These are phyloP conservation scores for Odontocolon sp. DNA, from an alignment of 2,888 invertebrate species.

Conservation along the genomic window DNA sequence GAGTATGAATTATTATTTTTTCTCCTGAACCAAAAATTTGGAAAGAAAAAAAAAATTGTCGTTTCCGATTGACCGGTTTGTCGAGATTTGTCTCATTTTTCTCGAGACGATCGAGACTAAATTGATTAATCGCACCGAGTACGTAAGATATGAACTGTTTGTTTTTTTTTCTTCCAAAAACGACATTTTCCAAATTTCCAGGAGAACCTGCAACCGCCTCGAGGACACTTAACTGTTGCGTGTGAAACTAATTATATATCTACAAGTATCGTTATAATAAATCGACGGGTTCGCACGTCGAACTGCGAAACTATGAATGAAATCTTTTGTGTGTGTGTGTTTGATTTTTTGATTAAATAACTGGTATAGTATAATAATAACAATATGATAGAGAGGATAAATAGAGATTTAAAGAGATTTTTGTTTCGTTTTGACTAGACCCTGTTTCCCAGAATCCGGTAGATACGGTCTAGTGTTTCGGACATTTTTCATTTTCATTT, in stretches of 20 bases:
- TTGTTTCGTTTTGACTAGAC: slow-evolving; percentile 69
- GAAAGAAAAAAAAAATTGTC: too few relatives aligned
- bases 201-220: too few relatives aligned
- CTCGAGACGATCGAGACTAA: slow-evolving; percentile 4
- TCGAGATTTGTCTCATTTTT: neutral
- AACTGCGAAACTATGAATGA: neutral
- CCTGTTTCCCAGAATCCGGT: slow-evolving; percentile 71
- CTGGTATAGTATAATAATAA: slow-evolving; percentile 30
- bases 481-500: slow-evolving; percentile 25
- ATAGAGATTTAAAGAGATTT: slow-evolving; percentile 56
- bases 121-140: slow-evolving; percentile 32
- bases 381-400: slow-evolving; percentile 45
- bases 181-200: too few relatives aligned
- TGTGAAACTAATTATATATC: slow-evolving; percentile 26
- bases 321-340: slow-evolving; percentile 2
- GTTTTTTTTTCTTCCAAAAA: slow-evolving; percentile 28
- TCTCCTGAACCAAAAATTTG: too few relatives aligned
- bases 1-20: too few relatives aligned
- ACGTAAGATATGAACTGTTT: slow-evolving; percentile 45
- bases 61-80: slow-evolving; percentile 3
- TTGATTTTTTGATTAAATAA: slow-evolving; percentile 38
- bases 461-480: slow-evolving; percentile 63
- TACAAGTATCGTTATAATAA: slow-evolving; percentile 6
- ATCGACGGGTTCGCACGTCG: slow-evolving; percentile 14
- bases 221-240: slow-evolving; percentile 6